Evolutionary conservation across 2,113 vertebrate species (phyloP).

Genomic region (Hiodon alosoides): DNA sequence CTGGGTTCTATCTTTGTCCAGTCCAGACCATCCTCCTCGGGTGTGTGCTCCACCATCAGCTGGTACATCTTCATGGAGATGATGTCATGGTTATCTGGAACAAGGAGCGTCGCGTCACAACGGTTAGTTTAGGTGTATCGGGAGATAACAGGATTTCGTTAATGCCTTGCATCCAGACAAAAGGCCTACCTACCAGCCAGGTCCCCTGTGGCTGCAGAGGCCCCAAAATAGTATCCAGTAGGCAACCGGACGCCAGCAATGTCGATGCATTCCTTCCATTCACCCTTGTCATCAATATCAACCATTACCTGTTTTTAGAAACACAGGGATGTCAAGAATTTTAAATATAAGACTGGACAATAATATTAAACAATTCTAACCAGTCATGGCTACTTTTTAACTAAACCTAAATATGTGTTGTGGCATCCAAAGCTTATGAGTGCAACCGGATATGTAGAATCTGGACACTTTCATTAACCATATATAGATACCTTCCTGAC

Average conservation of each 20-base stretch:
- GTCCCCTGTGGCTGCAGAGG: conserved; percentile 93
- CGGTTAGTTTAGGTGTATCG: too few relatives aligned
- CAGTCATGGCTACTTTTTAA: too few relatives aligned
- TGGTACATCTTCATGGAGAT: conserved; percentile 98
- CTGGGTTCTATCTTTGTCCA: conserved; percentile 98
- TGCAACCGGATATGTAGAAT: too few relatives aligned
- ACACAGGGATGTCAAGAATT: neutral
- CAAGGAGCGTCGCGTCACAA: neutral
- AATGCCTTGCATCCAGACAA: neutral
- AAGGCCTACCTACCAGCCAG: conserved; percentile 72
- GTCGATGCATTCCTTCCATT: conserved; percentile 97
- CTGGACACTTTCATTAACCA: too few relatives aligned
- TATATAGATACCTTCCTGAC: too few relatives aligned
- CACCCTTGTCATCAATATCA: conserved; percentile 86
- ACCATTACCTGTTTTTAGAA: conserved; percentile 78
- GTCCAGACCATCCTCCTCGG: conserved; percentile 86
- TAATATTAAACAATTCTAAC: too few relatives aligned
- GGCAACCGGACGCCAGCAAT: conserved; percentile 87
- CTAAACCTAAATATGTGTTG: too few relatives aligned
- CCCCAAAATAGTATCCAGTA: conserved; percentile 94
- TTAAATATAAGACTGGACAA: neutral
- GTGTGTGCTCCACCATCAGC: conserved; percentile 89
- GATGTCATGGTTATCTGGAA: conserved; percentile 91
- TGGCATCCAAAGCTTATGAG: too few relatives aligned
- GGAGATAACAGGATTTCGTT: neutral